Evolutionary conservation across 2,797 vertebrate genomes (phyloP), one percentile per base, ranked within the genome.

Genomic region (Morelia viridis): DNA sequence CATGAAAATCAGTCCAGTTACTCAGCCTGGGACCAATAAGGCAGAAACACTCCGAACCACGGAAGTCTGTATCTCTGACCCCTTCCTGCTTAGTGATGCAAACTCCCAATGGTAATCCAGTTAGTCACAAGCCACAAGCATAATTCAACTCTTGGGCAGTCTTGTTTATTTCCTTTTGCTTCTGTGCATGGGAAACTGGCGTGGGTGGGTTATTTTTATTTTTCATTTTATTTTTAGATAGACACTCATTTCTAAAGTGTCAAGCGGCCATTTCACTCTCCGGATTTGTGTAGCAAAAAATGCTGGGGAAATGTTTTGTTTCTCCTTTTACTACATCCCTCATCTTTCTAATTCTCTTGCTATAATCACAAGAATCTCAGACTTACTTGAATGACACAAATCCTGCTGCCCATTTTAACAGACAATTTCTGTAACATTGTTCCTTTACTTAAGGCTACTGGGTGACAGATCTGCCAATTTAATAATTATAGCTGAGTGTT

Each of bases 201-300:
- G 68, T 31, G 9, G 68, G 60, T 26, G 22, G 61, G 28, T 57
- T 92, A 87, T 92, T 92, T 90, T 80, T 90, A 90, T 94, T 96
- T 95, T 46, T 91, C 92, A 83, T 87, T 93, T 62, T 93, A 94
- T 87, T 95, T 94, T 93, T 95, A 92, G 91, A 94, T 88, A 31
- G 93, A 46, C 15, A 76, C 31, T 90, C 28, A 96, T 92, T 58
- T 94, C 92, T 87, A 68, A 5, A 85, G 85, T 64, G 92, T 87
- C 68, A 84, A 64, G 86, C 90, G 89, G 65, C 46, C n/a, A 94
- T 93, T 91, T 91, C 85, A 93, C 92, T 94, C 61, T 84, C 65
- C 88, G 94, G 64, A 89, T 71, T 95, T n/a, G 83, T 5, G 24
- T 22, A 35, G 87, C 0, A 88, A 87, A 94, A 92, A 22, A 93